phyloP scores from a whole-genome alignment of 2,888 invertebrate genomes.

The Polylopha cassiicola region DNA sequence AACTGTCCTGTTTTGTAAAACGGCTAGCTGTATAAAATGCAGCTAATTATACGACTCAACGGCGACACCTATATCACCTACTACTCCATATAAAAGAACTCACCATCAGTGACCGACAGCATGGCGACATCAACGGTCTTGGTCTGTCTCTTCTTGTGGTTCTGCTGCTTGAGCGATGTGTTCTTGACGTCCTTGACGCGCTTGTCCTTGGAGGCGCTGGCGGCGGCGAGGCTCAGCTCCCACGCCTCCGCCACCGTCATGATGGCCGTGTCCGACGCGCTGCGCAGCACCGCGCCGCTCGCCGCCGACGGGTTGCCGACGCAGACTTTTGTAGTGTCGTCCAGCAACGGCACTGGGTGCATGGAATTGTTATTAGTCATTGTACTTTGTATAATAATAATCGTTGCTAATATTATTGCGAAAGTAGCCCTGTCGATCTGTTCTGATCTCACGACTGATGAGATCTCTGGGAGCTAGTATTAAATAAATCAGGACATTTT shows the following conservation, averaged over 20 bases:
- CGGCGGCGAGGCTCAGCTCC: conserved; percentile 88
- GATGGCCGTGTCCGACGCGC: conserved; percentile 87
- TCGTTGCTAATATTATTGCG: too few species aligned
- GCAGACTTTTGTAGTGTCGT: conserved; percentile 44
- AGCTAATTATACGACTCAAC: too few species aligned
- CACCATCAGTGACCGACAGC: conserved; percentile 50
- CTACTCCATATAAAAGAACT: conserved; percentile 19
- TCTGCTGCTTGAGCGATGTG: conserved; percentile 66
- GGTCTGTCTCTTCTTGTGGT: conserved; percentile 54
- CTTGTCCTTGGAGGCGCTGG: conserved; percentile 92
- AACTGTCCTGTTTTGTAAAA: too few species aligned
- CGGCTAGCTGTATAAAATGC: too few species aligned
- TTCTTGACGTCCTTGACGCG: conserved; percentile 90
- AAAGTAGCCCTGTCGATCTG: too few species aligned
- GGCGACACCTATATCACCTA: too few species aligned
- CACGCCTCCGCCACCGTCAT: conserved; percentile 90
- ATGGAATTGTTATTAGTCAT: not conserved
- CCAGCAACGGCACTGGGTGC: conserved; percentile 49
- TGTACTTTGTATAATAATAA: not conserved
- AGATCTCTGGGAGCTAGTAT: too few species aligned
- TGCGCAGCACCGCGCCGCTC: conserved; percentile 74
- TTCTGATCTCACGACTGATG: too few species aligned
- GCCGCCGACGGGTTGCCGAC: conserved; percentile 31
- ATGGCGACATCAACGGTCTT: conserved; percentile 41
- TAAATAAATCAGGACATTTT: too few species aligned